phyloP scores from a whole-genome alignment of 2,888 invertebrate species.

The Luperina testacea region DNA sequence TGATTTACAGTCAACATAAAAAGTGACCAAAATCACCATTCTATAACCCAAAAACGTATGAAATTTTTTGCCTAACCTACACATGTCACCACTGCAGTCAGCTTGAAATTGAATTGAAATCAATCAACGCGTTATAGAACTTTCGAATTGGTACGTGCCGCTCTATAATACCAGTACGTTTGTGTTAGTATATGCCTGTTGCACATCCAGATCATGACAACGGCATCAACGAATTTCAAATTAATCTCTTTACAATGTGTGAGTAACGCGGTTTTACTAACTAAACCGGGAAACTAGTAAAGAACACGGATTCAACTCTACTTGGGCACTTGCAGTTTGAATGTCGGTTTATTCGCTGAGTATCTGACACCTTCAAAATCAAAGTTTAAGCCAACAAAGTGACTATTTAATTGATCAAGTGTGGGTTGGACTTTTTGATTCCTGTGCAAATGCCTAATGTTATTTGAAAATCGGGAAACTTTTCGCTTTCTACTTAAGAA shows the following conservation, averaged over 20 bases:
- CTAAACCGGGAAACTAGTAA: slow-evolving; percentile 7
- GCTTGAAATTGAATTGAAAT: slow-evolving; percentile 60
- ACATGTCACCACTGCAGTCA: slow-evolving; percentile 33
- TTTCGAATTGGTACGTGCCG: slow-evolving; percentile 25
- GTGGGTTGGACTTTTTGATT: background rate
- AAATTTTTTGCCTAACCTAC: slow-evolving; percentile 21
- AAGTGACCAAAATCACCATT: background rate
- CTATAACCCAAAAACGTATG: background rate
- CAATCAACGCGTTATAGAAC: slow-evolving; percentile 50
- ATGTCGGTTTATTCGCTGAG: background rate
- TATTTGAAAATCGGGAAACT: background rate
- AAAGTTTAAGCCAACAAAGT: background rate
- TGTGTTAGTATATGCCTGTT: slow-evolving; percentile 19
- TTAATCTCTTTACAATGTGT: slow-evolving; percentile 14
- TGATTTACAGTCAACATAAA: background rate
- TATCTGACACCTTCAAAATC: background rate
- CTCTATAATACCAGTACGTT: slow-evolving; percentile 7
- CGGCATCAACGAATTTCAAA: slow-evolving; percentile 11
- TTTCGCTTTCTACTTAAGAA: slow-evolving; percentile 9
- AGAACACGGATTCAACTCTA: background rate
- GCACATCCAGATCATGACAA: slow-evolving; percentile 13
- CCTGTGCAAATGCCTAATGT: background rate
- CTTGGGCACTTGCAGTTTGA: background rate
- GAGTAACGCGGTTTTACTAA: background rate
- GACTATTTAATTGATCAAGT: background rate